Percentiles rank a stretch among this genome's conserved stretches.
Conservation (phyloP, 37 sponge, comb jelly and placozoan genomes). For the Mnemiopsis leidyi region DNA sequence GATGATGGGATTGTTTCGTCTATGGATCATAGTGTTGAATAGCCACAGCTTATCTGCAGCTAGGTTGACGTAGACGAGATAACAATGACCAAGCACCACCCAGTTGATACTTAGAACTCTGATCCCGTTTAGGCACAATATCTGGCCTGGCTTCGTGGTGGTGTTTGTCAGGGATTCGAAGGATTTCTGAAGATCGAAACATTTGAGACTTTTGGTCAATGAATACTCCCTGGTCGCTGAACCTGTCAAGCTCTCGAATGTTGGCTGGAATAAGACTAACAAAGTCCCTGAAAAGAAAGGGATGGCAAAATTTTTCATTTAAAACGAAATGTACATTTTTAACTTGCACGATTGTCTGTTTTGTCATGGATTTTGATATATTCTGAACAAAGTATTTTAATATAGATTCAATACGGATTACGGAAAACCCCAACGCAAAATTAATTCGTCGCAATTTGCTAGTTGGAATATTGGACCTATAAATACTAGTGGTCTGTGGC, state of each 20-base stretch:
- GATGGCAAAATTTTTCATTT: too few relatives aligned
- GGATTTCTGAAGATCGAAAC: neutral
- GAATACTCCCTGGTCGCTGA: neutral
- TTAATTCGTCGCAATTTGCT: too few relatives aligned
- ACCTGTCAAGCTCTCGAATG: neutral
- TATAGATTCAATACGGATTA: too few relatives aligned
- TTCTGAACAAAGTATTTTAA: too few relatives aligned
- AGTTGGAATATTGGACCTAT: too few relatives aligned
- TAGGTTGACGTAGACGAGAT: neutral
- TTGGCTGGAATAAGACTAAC: neutral
- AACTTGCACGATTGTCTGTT: too few relatives aligned
- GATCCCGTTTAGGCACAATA: constrained; percentile 41
- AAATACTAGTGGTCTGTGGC: too few relatives aligned
- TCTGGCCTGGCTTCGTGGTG: constrained; percentile 44
- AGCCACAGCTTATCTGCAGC: neutral
- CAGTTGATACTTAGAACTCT: constrained; percentile 64
- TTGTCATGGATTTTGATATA: too few relatives aligned
- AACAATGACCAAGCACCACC: constrained; percentile 31
- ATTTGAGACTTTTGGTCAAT: neutral
- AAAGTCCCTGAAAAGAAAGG: neutral
- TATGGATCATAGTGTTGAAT: neutral
- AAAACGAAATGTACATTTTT: too few relatives aligned
- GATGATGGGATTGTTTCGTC: neutral
- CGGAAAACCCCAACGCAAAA: too few relatives aligned
- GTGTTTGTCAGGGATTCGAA: neutral